Evolutionary conservation across 1,140 invertebrate species (phyloP), one percentile per base, ranked within the genome.

Genomic region (Drosophila dunni): DNA sequence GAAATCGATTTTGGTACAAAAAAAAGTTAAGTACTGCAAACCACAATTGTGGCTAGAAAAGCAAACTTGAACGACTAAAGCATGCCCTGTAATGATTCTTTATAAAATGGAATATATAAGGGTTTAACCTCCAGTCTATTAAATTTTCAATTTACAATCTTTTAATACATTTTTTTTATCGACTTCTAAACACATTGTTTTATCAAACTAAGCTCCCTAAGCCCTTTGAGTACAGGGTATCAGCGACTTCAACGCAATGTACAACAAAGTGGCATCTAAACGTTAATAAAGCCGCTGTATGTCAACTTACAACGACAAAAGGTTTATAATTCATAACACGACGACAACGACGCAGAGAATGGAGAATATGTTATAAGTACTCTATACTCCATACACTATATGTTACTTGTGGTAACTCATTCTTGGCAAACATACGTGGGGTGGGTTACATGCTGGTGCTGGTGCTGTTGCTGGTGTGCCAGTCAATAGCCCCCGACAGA

Each of bases 1-100:
- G 58, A 75, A 75, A 75, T 75, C 72, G 72, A 75, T 75, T 75
- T 75, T 38, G 72, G 63, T 68, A 65, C n/a, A 7, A 44, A 13
- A n/a, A n/a, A 20, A 44, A 24, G 15, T 42, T 61, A 69, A 44
- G 58, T 11, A 24, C 48, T 11, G 11, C 13, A 68, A 29, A 24
- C 40, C 29, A 15, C 24, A 63, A 11, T 29, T 3, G 24, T 15
- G 36, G 3, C n/a, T 29, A 38, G 0, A 51, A 38, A 15, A 13
- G 7, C 44, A 53, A 3, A 5, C 7, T n/a, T 15, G n/a, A 9
- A 6, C 7, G 24, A 68, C 65, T 36, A 24, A 0, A 11, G 11
- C 1, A 51, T 68, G 38, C 45, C 5, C 42, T 66, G 4, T 13
- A n/a, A n/a, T n/a, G n/a, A n/a, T n/a, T n/a, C n/a, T n/a, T n/a